phyloP scores from a whole-genome alignment of 2,113 vertebrate species.

The Sturnira hondurensis region DNA sequence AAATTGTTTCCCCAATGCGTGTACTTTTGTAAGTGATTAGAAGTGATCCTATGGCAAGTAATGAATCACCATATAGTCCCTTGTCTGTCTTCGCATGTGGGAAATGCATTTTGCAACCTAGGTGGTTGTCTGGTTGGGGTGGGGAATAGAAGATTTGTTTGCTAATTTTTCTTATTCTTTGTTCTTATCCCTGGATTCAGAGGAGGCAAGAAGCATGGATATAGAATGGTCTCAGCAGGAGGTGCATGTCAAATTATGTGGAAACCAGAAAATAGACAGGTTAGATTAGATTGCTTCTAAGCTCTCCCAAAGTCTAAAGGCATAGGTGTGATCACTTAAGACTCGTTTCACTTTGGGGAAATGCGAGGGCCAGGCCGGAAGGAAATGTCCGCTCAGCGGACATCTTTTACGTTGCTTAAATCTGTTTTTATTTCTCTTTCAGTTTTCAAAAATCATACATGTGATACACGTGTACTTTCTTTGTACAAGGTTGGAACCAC shows the following conservation, averaged over 20 bases:
- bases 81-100: neutral
- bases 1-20: neutral
- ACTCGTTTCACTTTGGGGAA: neutral
- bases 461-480: neutral
- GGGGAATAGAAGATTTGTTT: neutral
- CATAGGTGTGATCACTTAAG: neutral
- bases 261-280: neutral
- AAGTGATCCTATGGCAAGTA: neutral
- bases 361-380: neutral
- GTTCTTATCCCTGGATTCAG: constrained; percentile 10
- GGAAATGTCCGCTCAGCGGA: neutral
- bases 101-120: neutral
- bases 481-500: neutral
- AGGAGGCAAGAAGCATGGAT: neutral
- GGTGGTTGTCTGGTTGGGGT: neutral
- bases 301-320: neutral
- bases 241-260: neutral
- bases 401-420: neutral
- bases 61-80: neutral
- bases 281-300: neutral
- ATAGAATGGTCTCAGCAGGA: neutral
- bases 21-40: constrained; percentile 7
- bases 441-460: neutral
- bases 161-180: neutral
- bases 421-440: neutral